phyloP scores from a whole-genome alignment of 2,797 vertebrate genomes.

The Xenentodon cancila region DNA sequence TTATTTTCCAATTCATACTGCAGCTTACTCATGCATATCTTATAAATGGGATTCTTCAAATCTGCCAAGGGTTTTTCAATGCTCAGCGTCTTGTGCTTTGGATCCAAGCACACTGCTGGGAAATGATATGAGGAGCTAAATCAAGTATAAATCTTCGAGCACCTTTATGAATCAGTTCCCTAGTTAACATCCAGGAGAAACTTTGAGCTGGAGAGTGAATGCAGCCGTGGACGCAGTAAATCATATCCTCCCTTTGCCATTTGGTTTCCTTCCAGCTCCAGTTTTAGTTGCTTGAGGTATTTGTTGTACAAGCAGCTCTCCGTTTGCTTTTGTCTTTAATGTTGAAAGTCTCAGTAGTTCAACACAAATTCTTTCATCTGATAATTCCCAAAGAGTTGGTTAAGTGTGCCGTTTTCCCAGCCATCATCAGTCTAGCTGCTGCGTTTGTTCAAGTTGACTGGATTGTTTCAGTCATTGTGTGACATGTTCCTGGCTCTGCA shows the following conservation, averaged over 20 bases:
- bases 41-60: too few relatives aligned
- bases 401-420: constrained; percentile 62
- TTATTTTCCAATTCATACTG: neutral
- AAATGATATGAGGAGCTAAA: neutral
- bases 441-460: constrained; percentile 29
- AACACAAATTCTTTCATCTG: constrained; percentile 55
- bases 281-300: constrained; percentile 29
- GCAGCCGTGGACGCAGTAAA: constrained; percentile 12
- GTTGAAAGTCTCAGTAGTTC: constrained; percentile 44
- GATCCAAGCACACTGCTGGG: too few relatives aligned
- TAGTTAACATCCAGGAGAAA: neutral
- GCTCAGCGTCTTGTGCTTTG: too few relatives aligned
- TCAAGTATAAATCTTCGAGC: neutral
- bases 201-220: neutral
- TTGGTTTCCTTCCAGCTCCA: constrained; percentile 14
- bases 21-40: too few relatives aligned
- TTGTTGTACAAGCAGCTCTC: constrained; percentile 53
- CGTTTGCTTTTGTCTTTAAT: constrained; percentile 48
- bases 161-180: neutral
- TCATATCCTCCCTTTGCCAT: constrained; percentile 20
- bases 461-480: neutral
- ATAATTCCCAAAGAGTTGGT: constrained; percentile 71
- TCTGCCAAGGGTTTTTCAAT: too few relatives aligned
- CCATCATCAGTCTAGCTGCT: constrained; percentile 45
- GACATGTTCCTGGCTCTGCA: constrained; percentile 23